Evolutionary conservation across 2,797 vertebrate species (phyloP), one percentile per base, ranked within the genome.

Genomic region (Pterois miles): DNA sequence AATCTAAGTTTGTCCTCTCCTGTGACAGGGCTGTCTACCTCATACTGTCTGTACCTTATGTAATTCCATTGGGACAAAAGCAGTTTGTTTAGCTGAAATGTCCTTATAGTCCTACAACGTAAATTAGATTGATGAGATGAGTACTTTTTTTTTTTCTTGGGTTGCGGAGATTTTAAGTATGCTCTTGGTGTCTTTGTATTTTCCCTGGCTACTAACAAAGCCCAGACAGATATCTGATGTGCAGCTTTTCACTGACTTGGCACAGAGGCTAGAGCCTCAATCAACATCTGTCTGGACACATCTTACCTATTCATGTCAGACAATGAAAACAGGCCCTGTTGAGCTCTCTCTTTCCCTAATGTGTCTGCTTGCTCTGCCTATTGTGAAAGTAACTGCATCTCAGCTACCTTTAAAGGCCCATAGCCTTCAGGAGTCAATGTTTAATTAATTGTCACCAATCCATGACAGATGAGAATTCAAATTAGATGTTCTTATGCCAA

Each of bases 401-500:
- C 23, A 64, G 62, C 75, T 65, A 48, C 27, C 56, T 65, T 59
- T 75, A 77, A 65, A 86, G 75, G 22, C 64, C 59, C 63, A 27
- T 22, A 69, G 50, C 78, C 74, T 70, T 69, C 68, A 80, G 34
- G 53, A 90, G 83, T 84, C 67, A 70, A 40, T 71, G 71, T 86
- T 90, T 89, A 89, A 92, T 91, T 89, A 87, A 86, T 90, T 87
- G 59, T 85, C 86, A 88, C 53, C 74, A 86, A 71, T 82, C 84
- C 82, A 76, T 83, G 79, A 74, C 65, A 74, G 74, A 86, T 83
- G 74, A 83, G 43, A 83, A 91, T 86, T 88, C 50, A 90, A 85
- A 89, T 89, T 36, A 85, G 73, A 58, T 31, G 9, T 52, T 86
- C 67, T 67, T 67, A 52, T 76, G 71, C 81, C 76, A 10, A 65